A percentile compares a stretch with the other conserved stretches of the same genome.
These are phyloP conservation scores for Tetragnatha versicolor DNA, from an alignment of 1,140 invertebrate species.

Conservation along the genomic window DNA sequence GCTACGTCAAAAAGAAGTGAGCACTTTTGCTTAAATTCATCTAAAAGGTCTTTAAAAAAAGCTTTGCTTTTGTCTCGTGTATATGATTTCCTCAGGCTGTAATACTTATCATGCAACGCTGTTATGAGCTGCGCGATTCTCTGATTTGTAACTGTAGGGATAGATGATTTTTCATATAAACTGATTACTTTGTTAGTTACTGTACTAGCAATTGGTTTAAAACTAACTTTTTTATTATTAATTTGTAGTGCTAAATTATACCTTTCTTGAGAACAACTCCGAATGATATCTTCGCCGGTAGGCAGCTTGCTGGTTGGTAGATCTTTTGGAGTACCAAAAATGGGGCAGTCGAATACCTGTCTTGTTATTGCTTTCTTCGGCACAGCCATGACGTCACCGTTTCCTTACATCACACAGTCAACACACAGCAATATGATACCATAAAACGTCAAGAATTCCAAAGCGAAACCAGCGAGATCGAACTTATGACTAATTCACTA, in stretches of 20 bases:
- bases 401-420: too few relatives aligned
- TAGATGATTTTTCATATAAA: background rate
- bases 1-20: background rate
- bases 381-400: too few relatives aligned
- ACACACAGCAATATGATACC: too few relatives aligned
- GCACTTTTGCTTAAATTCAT: background rate
- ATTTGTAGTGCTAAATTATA: background rate
- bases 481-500: too few relatives aligned
- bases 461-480: too few relatives aligned
- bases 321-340: background rate
- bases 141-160: background rate
- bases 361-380: background rate
- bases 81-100: background rate
- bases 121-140: background rate
- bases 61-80: background rate
- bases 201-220: background rate
- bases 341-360: background rate
- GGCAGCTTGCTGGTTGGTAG: background rate
- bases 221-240: background rate
- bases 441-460: too few relatives aligned
- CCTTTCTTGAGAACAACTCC: background rate
- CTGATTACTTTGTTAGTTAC: background rate
- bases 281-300: background rate
- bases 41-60: background rate
- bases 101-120: background rate